phyloP scores from a whole-genome alignment of 2,797 vertebrate genomes.

The Spea hammondii region DNA sequence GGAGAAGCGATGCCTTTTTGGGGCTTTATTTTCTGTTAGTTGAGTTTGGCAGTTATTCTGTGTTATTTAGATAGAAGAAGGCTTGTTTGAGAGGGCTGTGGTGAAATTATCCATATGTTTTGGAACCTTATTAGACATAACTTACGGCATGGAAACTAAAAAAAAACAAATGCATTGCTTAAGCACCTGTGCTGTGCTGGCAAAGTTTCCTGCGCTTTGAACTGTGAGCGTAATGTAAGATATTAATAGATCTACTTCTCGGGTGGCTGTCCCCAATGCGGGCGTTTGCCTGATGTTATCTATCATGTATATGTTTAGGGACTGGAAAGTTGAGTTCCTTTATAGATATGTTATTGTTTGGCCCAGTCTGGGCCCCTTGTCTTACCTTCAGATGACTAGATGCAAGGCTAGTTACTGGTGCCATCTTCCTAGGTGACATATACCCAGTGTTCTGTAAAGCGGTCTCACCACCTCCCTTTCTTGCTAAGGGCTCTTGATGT shows the following conservation, averaged over 20 bases:
- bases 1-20: neutral
- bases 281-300: neutral
- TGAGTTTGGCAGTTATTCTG: slow-evolving; percentile 28
- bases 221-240: neutral
- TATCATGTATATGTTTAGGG: neutral
- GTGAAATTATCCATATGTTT: neutral
- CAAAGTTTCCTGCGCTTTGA: neutral
- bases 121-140: neutral
- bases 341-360: no score
- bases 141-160: neutral
- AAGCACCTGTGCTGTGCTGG: neutral
- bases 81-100: neutral
- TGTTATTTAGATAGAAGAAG: slow-evolving; percentile 33
- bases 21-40: slow-evolving; percentile 25
- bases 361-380: no score
- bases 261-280: neutral
- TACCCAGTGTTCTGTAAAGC: no score
- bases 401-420: no score
- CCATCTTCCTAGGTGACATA: no score
- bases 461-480: no score
- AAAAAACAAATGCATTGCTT: neutral
- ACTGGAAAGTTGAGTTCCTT: no score
- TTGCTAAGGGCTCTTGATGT: no score
- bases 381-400: no score
- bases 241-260: neutral